Evolutionary conservation across 64 coral and sea anemone species (phyloP).

Genomic region (Platygyra sinensis): DNA sequence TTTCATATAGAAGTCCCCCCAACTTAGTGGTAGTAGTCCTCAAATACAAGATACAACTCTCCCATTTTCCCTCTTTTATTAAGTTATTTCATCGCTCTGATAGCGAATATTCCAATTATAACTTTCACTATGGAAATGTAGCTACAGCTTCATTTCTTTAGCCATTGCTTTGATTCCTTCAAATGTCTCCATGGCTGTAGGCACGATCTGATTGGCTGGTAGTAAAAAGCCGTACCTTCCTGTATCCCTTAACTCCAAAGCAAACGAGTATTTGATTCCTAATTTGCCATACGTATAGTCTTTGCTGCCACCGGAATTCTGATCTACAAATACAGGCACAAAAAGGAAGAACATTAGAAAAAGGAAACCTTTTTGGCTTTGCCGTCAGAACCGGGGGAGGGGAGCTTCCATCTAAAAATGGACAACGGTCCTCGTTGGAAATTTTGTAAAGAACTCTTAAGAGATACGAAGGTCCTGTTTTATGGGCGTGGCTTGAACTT

Average conservation of each 20-base stretch:
- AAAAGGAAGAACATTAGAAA: background rate
- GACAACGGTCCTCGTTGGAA: too few species aligned
- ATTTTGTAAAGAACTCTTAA: too few species aligned
- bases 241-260: constrained; percentile 56
- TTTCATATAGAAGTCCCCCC: too few species aligned
- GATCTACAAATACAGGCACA: constrained; percentile 13
- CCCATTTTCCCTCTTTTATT: background rate
- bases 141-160: constrained; percentile 42
- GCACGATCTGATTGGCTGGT: constrained; percentile 51
- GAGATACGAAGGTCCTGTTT: too few species aligned
- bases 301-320: constrained; percentile 72
- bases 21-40: too few species aligned
- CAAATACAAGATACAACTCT: background rate
- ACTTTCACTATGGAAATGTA: background rate
- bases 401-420: too few species aligned
- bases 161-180: constrained; percentile 62
- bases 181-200: constrained; percentile 68
- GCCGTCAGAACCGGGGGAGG: too few species aligned
- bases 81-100: background rate
- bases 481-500: too few species aligned
- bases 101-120: background rate
- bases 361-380: background rate
- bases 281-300: constrained; percentile 64
- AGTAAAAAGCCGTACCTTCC: constrained; percentile 50
- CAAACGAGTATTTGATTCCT: constrained; percentile 65